phyloP scores from a whole-genome alignment of 2,797 vertebrate species.

The Salarias fasciatus region DNA sequence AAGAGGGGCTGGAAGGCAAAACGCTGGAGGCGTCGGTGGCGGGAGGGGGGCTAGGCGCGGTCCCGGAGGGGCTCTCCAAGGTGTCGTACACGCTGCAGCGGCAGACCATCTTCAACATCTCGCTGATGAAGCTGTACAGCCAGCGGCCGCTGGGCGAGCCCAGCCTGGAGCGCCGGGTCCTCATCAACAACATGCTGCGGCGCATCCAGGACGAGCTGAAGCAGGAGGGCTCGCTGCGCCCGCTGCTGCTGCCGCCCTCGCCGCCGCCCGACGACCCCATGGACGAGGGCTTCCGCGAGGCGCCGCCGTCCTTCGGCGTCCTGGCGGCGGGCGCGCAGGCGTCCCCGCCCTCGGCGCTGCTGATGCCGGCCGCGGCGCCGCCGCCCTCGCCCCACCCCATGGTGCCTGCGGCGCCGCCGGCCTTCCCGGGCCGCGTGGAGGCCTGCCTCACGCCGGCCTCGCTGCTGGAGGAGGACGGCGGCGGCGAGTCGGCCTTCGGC shows the following conservation, averaged over 20 bases:
- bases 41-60: slow-evolving; percentile 77
- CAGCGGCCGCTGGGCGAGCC: slow-evolving; percentile 93
- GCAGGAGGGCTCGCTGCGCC: slow-evolving; percentile 92
- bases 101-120: slow-evolving; percentile 99
- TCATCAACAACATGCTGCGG: slow-evolving; percentile 98
- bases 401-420: slow-evolving; percentile 80
- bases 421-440: slow-evolving; percentile 82
- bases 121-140: slow-evolving; percentile 98
- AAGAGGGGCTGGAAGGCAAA: slow-evolving; percentile 99
- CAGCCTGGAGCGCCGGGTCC: slow-evolving; percentile 94
- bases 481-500: slow-evolving; percentile 83
- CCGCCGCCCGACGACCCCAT: slow-evolving; percentile 86
- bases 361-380: slow-evolving; percentile 69
- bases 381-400: slow-evolving; percentile 87
- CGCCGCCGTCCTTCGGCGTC: slow-evolving; percentile 87
- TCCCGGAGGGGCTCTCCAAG: slow-evolving; percentile 90
- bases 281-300: slow-evolving; percentile 89
- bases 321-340: slow-evolving; percentile 76
- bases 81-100: slow-evolving; percentile 98
- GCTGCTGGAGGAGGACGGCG: slow-evolving; percentile 93
- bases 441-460: slow-evolving; percentile 97
- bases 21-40: slow-evolving; percentile 84
- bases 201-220: slow-evolving; percentile 98
- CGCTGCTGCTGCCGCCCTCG: slow-evolving; percentile 86
- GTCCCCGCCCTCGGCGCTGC: slow-evolving; percentile 79